Evolutionary conservation across 2,797 vertebrate species (phyloP), one percentile per base, ranked within the genome.

Genomic region (Myiotriccus ornatus): DNA sequence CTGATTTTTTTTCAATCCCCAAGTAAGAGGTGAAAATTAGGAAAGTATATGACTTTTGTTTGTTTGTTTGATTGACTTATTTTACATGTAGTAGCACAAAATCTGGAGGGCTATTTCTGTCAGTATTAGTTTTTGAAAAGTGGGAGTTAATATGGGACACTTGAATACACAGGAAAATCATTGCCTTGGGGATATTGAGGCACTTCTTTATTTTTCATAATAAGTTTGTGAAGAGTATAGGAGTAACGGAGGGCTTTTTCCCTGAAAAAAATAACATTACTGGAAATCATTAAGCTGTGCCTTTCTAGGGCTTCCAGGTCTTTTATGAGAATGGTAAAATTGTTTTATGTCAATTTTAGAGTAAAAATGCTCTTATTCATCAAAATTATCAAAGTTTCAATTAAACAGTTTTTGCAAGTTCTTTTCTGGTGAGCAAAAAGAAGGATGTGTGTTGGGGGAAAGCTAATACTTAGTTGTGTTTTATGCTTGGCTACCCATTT

Each of bases 401-500:
- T 35, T 37, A 52, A 80, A 71, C 7, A 47, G 3, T 60, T 46
- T 87, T 67, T 79, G 6, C 2, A 35, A 39, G 19, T 68, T 12
- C 4, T 4, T 16, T 56, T 60, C 46, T 62, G 14, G 3, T 47
- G 11, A 46, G 4, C 2, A 57, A 67, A 84, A 70, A 39, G 7
- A 76, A 76, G 25, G 9, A 6, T 7, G 1, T 41, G 23, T 56
- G 1, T 30, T 41, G 17, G 2, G 3, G 3, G 2, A 52, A 69
- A 67, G 8, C 6, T 22, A 9, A 4, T 35, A 2, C 6, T 59
- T 24, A 56, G 20, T 41, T 86, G 37, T 46, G 83, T 69, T 63
- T 37, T 20, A 6, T 21, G 4, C 25, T 4, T 32, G 16, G 34
- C 4, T 32, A 4, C 1, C 5, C 0, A 1, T 83, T 53, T 8